These are phyloP conservation scores for Microcaecilia unicolor DNA, from an alignment of 2,797 vertebrate species.

Conservation along the genomic window DNA sequence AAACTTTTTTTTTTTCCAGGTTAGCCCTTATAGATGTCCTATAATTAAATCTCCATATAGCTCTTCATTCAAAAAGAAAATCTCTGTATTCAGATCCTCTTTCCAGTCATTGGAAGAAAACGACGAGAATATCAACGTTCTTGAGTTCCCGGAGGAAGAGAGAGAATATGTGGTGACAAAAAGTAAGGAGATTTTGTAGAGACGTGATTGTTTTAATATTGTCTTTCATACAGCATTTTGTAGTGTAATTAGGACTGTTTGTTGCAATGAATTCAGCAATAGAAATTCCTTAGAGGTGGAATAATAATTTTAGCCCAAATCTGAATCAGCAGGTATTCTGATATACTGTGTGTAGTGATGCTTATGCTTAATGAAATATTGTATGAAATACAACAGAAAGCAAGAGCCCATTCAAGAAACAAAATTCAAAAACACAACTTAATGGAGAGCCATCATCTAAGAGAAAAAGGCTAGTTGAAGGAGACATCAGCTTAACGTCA, in stretches of 20 bases:
- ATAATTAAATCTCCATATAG: neutral
- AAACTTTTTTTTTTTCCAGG: slow-evolving; percentile 31
- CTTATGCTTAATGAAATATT: too few species aligned
- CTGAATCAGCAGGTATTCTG: too few species aligned
- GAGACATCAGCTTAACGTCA: neutral
- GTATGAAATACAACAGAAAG: slow-evolving; percentile 17
- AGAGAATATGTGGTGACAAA: neutral
- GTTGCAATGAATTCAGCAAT: too few species aligned
- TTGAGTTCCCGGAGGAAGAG: neutral
- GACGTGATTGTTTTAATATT: too few species aligned
- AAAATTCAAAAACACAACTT: neutral
- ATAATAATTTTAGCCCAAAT: too few species aligned
- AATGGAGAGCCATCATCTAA: neutral
- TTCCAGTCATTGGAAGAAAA: slow-evolving; percentile 37
- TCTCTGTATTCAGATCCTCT: slow-evolving; percentile 39
- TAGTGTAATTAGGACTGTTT: too few species aligned
- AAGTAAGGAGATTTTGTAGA: too few species aligned
- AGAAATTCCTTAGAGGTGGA: too few species aligned
- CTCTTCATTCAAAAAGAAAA: slow-evolving; percentile 35
- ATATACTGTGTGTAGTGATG: too few species aligned
- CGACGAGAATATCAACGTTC: neutral
- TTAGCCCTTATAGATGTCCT: slow-evolving; percentile 20
- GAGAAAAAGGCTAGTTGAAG: slow-evolving; percentile 1
- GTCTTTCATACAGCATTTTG: too few species aligned
- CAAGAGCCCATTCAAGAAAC: neutral